Evolutionary conservation across 2,888 invertebrate genomes (phyloP).

Genomic region (Rugalucina vietnamica): DNA sequence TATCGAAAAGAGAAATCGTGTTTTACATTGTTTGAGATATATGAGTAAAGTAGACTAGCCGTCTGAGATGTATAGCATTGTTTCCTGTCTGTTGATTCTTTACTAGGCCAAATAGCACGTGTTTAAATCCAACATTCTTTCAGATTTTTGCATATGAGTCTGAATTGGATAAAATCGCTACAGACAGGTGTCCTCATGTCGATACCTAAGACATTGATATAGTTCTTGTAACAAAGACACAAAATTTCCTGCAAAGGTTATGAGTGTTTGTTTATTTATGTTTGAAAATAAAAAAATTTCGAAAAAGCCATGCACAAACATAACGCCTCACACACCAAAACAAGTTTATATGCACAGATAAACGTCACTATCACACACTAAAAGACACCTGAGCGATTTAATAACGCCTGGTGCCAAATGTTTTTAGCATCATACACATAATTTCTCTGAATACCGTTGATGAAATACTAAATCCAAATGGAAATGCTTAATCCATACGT

Average conservation of each 20-base stretch:
- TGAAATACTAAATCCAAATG: not conserved
- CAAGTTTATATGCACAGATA: not conserved
- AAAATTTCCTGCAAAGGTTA: not conserved
- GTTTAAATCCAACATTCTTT: not conserved
- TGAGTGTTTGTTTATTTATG: not conserved
- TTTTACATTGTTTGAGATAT: not conserved
- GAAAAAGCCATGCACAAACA: slow-evolving; percentile 7
- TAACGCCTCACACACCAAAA: not conserved
- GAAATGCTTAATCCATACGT: not conserved
- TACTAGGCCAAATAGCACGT: not conserved
- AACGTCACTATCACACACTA: not conserved
- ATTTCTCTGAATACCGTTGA: not conserved
- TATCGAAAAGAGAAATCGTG: not conserved
- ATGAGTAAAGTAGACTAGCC: not conserved
- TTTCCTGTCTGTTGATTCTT: not conserved
- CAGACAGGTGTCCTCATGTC: not conserved
- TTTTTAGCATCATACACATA: not conserved
- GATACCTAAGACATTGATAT: not conserved
- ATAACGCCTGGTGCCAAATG: not conserved
- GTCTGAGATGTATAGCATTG: not conserved
- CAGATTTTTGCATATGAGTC: not conserved
- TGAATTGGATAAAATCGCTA: not conserved
- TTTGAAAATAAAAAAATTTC: not conserved
- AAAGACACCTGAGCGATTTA: not conserved
- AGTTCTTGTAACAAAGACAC: not conserved